Evolutionary conservation across 2,113 vertebrate genomes (phyloP), one percentile per base, ranked within the genome.

Genomic region (Genyomyrus donnyi): DNA sequence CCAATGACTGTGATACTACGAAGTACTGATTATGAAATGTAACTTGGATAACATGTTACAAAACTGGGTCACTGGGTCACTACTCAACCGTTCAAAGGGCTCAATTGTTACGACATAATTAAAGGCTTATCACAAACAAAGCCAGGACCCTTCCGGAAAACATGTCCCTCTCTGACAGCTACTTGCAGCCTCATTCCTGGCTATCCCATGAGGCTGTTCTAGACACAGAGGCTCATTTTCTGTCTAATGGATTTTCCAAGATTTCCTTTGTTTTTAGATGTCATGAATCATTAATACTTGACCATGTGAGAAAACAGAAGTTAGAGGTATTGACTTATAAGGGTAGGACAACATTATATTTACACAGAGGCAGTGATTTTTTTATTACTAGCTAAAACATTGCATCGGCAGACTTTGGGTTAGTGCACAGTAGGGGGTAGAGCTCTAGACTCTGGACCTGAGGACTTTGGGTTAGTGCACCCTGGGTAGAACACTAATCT

Each of bases 221-320:
- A 83, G 24, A 89, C 53, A 27, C 80, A 62, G 21, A 5, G 52
- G 6, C 35, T 88, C 56, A 46, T 88, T 88, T 62, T 45, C 87
- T 88, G 35, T 88, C 52, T 88, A 62, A 46, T 88, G 85, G 50
- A 87, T 87, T 87, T 56, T 87, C 56, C 87, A 88, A 88, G 56
- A 56, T 58, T 88, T 46, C 87, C 21, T 88, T 88, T 88, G 87
- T 62, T 88, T 21, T 88, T 58, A 88, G 53, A 88, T 88, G 62
- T 17, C 87, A 87, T 87, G 53, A 87, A 53, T 87, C 85, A 87
- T 88, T 88, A 58, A 88, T 66, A 88, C 49, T 35, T 45, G 8
- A 46, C 87, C 19, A 8, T 88, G 56, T 88, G 87, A 62, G 56
- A 62, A 39, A 88, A 45, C 87, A 88, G 27, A 53, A 39, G 50